A percentile compares a stretch with the other conserved stretches of the same genome.
These are phyloP conservation scores for Neodontobutis hainanensis DNA, from an alignment of 2,113 vertebrate species.

Conservation along the genomic window DNA sequence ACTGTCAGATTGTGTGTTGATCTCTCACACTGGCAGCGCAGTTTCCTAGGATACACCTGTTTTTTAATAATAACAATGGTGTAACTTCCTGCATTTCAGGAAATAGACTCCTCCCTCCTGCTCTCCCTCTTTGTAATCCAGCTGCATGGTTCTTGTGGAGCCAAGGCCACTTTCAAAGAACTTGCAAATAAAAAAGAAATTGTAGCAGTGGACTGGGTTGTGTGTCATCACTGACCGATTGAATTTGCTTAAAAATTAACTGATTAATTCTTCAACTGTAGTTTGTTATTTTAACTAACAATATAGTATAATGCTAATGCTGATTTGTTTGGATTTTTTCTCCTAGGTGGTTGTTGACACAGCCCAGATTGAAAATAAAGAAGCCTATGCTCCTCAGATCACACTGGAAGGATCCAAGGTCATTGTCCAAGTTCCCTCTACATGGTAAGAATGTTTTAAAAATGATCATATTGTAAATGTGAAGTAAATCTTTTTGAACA, in stretches of 20 bases:
- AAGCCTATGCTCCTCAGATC: constrained; percentile 97
- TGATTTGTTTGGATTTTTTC: constrained; percentile 41
- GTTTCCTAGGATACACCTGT: constrained; percentile 77
- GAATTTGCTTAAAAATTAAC: neutral
- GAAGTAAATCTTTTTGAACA: too few species aligned
- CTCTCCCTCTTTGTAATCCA: constrained; percentile 39
- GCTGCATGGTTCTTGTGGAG: constrained; percentile 30
- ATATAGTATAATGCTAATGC: constrained; percentile 6
- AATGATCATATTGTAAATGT: neutral
- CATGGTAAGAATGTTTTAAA: constrained; percentile 83
- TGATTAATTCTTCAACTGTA: too few species aligned
- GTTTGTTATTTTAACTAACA: too few species aligned
- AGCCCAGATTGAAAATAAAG: constrained; percentile 98
- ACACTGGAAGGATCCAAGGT: constrained; percentile 93
- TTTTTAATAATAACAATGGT: constrained; percentile 73
- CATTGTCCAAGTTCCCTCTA: constrained; percentile 97
- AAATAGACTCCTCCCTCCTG: constrained; percentile 65
- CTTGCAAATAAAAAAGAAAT: constrained; percentile 48
- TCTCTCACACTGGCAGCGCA: constrained; percentile 12
- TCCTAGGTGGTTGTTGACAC: constrained; percentile 96
- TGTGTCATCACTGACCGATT: constrained; percentile 36
- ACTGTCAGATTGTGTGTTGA: constrained; percentile 12
- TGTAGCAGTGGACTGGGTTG: constrained; percentile 16
- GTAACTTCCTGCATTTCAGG: constrained; percentile 76
- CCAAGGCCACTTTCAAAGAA: constrained; percentile 74